Conservation (phyloP, 1,140 invertebrate species). For the Zaprionus nigranus region DNA sequence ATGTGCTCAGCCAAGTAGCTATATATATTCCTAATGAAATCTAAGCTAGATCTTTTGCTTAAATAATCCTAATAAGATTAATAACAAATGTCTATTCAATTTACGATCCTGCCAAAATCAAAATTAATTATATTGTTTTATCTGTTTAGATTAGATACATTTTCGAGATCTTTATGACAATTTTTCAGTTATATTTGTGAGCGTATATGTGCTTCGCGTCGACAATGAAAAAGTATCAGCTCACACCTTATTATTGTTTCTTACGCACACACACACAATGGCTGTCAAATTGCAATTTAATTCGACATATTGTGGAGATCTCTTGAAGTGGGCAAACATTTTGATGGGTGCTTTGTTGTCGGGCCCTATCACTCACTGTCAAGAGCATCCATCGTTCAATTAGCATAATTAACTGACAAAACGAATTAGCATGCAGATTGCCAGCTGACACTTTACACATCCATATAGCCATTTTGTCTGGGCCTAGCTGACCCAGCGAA, state of each 20-base stretch:
- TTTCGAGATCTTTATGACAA: no score
- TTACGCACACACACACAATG: constrained; percentile 26
- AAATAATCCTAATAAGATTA: no score
- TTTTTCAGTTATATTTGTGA: neutral
- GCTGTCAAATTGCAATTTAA: constrained; percentile 77
- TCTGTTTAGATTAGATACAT: no score
- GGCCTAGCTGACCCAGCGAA: constrained; percentile 2
- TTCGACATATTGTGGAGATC: constrained; percentile 59
- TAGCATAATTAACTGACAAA: constrained; percentile 80
- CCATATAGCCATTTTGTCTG: neutral
- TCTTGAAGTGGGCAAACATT: constrained; percentile 68
- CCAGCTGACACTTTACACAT: constrained; percentile 58
- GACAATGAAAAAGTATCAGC: neutral
- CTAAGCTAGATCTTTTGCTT: neutral
- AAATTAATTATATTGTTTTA: neutral
- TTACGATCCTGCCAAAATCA: neutral
- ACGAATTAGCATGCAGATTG: constrained; percentile 66
- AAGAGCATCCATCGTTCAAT: constrained; percentile 79
- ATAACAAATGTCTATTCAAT: neutral
- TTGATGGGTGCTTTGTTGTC: constrained; percentile 57
- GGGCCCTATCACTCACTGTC: constrained; percentile 75
- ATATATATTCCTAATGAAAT: neutral
- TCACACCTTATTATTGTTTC: constrained; percentile 37
- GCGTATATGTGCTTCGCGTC: neutral
- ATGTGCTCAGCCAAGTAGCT: neutral